Base-by-base conservation (phyloP, 2,797 vertebrate genomes). In the Molothrus ater region DNA sequence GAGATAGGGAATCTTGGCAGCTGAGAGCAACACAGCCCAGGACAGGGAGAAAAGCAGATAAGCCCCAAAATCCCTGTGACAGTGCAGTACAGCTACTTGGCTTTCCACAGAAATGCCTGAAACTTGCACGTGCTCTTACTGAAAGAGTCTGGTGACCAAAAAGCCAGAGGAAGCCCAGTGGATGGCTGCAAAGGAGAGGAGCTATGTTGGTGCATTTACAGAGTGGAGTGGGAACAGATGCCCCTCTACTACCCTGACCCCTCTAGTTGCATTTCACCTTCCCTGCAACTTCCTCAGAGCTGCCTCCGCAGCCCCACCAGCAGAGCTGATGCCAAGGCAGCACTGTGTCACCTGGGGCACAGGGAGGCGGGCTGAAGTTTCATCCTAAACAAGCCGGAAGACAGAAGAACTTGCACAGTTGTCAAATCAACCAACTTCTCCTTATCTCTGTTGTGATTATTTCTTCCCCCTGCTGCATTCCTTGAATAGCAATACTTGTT, bases 401-500 rank as follows among this genome's bases (percentile, higher is more conserved):
- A 32, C 73, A 75, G 28, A 80, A 25, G 15, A 94, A 69, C 65
- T 71, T 45, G 50, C 50, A 13, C 19, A 48, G 73, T 9, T 81
- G 47, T 73, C 51, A 73, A 80, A 74, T 70, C 3, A 12, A 79
- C 43, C 0, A 36, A 31, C 74, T 73, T 80, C 63, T 92, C 38
- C 60, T 94, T 94, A 92, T 95, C 92, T 93, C 53, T 80, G 32
- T 18, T 91, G 84, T 56, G 71, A 87, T 87, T 92, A 64, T 80
- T 87, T 93, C 90, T 59, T 78, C 63, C 71, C n/a, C 57, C 69
- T 21, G 15, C 64, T 51, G 64, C 95, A 95, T 96, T 95, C 92
- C 65, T 93, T 6, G 0, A 93, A 94, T 94, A 96, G 69, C 89
- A 91, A 68, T 32, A 31, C 65, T 83, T 74, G 10, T 73, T 94